Percentiles rank a stretch among this genome's conserved stretches.
phyloP scores from a whole-genome alignment of 92 coral and sea anemone genomes.

The Plumapathes pennacea region DNA sequence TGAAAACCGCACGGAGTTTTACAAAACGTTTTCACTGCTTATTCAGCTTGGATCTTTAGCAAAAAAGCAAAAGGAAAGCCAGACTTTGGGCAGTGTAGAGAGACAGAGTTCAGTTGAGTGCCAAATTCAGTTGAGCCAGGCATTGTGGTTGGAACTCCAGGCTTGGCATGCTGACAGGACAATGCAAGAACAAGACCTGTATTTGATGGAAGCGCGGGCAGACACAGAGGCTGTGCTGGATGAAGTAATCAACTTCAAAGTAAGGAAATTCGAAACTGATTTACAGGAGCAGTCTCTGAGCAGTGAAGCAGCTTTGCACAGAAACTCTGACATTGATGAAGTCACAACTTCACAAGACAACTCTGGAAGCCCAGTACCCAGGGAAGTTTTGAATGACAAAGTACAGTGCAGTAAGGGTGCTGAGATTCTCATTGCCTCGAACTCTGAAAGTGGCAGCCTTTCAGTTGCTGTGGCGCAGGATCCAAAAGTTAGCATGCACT shows the following conservation, averaged over 20 bases:
- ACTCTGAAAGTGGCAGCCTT: no score
- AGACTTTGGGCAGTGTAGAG: constrained; percentile 42
- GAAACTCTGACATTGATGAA: no score
- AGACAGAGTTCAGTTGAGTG: constrained; percentile 83
- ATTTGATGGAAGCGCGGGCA: constrained; percentile 69
- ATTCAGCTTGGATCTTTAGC: constrained; percentile 86
- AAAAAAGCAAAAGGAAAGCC: constrained; percentile 66
- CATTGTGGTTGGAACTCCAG: constrained; percentile 89
- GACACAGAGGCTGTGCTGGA: constrained; percentile 72
- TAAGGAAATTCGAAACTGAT: no score
- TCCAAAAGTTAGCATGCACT: no score
- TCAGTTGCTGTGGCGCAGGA: no score
- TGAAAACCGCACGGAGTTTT: constrained; percentile 71
- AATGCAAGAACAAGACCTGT: constrained; percentile 81
- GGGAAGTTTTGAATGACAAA: no score
- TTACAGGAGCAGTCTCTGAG: no score
- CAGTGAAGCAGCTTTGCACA: no score
- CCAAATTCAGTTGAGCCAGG: constrained; percentile 76
- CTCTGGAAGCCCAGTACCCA: no score
- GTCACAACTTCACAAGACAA: no score
- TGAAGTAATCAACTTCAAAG: constrained; percentile 73
- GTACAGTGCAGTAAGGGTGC: no score
- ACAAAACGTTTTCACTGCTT: constrained; percentile 76
- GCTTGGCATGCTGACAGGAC: constrained; percentile 89
- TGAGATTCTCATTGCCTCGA: no score